Percentiles rank a stretch among this genome's conserved stretches.
phyloP scores from a whole-genome alignment of 2,797 vertebrate genomes.

The Ateles fusciceps region DNA sequence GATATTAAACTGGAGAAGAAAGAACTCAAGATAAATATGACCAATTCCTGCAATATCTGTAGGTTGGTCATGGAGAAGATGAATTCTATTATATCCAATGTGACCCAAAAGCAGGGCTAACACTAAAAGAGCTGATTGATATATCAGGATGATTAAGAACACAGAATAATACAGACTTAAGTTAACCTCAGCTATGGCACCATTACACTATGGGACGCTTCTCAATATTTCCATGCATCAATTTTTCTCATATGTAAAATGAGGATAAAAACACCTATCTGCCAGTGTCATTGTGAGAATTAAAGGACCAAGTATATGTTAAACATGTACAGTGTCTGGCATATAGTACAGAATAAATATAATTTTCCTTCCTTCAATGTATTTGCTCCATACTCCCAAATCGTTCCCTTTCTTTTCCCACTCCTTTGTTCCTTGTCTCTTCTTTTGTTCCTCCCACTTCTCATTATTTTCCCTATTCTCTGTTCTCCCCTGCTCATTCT shows the following conservation, averaged over 20 bases:
- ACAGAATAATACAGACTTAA: neutral
- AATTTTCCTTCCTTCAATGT: neutral
- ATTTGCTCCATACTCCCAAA: neutral
- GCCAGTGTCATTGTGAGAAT: neutral
- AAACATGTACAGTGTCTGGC: neutral
- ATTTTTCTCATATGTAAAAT: neutral
- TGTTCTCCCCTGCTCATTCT: neutral
- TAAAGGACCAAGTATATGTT: neutral
- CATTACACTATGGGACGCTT: no score
- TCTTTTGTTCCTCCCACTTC: neutral
- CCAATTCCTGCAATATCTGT: neutral
- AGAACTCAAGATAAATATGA: neutral
- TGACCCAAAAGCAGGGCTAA: neutral
- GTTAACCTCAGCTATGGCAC: neutral
- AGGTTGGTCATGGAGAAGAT: neutral
- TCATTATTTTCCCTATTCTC: neutral
- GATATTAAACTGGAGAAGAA: neutral
- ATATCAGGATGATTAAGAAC: neutral
- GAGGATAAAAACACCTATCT: neutral
- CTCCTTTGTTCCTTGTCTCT: neutral
- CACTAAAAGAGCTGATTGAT: neutral
- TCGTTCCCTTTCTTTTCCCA: neutral
- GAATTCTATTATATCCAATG: neutral
- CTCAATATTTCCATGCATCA: neutral
- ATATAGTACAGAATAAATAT: neutral